Evolutionary conservation across 2,797 vertebrate species (phyloP), one percentile per base, ranked within the genome.

Genomic region (Rachycentron canadum): DNA sequence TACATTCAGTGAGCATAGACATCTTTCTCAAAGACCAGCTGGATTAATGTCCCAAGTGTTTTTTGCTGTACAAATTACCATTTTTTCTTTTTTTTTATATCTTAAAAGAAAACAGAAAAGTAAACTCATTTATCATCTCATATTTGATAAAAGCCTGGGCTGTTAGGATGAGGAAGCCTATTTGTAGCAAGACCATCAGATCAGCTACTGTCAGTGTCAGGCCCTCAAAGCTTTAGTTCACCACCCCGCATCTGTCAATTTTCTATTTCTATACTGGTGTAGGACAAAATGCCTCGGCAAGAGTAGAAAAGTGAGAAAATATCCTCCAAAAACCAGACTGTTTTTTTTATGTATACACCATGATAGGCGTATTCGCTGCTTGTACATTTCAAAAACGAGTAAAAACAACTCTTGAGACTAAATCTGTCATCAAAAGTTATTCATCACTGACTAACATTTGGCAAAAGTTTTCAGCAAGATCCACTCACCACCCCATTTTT

Each of bases 161-260:
- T 19, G 68, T 78, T 26, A 60, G 45, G 41, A 53, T 8, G 45
- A 49, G 36, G 52, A 78, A 76, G 62, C 36, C 58, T 78, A 66
- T 68, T 55, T 47, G 73, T 28, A 25, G 55, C 0, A 0, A 81
- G 61, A 66, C 61, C 79, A 78, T 83, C 61, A 81, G 53, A 78
- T 86, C 50, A 65, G 55, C 69, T 56, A 12, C 40, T 1, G 76
- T 76, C 76, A 78, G 63, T 76, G 74, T 82, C 81, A 75, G 50
- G 65, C 2, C 62, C 5, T 82, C 32, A 75, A 73, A 79, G 58
- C 41, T 58, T 26, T 40, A 57, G 78, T 34, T 71, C 60, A 77
- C 17, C 66, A 62, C 26, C 10, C 50, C 13, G 43, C 32, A 63
- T 9, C 23, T 59, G 41, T 77, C 61, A 47, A 8, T 32, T 81